Conservation (phyloP, 2,888 invertebrate genomes). For the Hipparchia semele region DNA sequence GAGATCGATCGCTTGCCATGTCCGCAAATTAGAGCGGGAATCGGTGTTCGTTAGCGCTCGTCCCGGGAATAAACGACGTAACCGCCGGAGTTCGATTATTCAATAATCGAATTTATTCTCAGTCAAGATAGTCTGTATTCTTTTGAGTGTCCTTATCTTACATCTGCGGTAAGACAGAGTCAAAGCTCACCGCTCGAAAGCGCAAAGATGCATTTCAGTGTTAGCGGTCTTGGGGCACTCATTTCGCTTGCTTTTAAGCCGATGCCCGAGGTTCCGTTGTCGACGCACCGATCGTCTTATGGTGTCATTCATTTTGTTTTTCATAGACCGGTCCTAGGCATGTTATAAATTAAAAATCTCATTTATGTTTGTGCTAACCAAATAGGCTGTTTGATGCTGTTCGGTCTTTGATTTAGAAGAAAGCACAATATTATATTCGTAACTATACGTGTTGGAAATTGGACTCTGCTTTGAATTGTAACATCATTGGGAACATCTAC, state of each 20-base stretch:
- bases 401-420: not conserved
- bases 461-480: too few species aligned
- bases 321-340: not conserved
- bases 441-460: too few species aligned
- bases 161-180: conserved; percentile 59
- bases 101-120: conserved; percentile 45
- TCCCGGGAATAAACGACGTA: conserved; percentile 48
- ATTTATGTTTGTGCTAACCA: not conserved
- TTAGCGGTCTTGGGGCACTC: conserved; percentile 62
- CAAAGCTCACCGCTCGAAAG: conserved; percentile 70
- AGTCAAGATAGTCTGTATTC: conserved; percentile 40
- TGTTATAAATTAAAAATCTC: not conserved
- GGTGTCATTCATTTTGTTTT: conserved; percentile 12
- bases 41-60: conserved; percentile 74
- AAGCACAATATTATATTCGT: too few species aligned
- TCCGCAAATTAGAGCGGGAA: conserved; percentile 81
- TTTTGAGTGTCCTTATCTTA: conserved; percentile 54
- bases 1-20: conserved; percentile 81
- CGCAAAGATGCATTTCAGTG: conserved; percentile 71
- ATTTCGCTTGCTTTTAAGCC: conserved; percentile 61
- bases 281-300: conserved; percentile 42
- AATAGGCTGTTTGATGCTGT: not conserved
- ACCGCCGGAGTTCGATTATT: conserved; percentile 42
- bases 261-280: conserved; percentile 44
- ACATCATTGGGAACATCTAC: too few species aligned